Evolutionary conservation across 1,140 invertebrate species (phyloP).

Genomic region (Hyposmocoma kahamanoa): DNA sequence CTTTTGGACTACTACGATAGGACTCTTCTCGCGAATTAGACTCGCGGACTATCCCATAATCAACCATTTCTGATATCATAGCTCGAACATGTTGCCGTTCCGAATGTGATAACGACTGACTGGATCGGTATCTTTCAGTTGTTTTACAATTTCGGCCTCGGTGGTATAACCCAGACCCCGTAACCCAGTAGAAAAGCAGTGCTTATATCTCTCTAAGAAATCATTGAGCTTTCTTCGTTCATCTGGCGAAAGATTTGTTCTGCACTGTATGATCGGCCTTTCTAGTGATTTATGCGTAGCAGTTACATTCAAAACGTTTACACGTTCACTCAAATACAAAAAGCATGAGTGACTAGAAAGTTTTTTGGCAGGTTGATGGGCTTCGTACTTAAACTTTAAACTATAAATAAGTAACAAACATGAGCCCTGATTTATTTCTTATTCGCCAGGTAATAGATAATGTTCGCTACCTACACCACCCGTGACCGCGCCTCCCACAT

Average conservation of each 20-base stretch:
- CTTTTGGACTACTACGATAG: constrained; percentile 13
- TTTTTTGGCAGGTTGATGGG: constrained; percentile 4
- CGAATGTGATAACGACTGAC: constrained; percentile 14
- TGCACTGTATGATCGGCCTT: not conserved
- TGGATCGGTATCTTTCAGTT: constrained; percentile 14
- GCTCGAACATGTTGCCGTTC: constrained; percentile 22
- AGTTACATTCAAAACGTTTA: not conserved
- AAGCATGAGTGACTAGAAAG: constrained; percentile 10
- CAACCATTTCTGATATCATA: constrained; percentile 34
- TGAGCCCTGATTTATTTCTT: constrained; percentile 7
- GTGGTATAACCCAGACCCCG: constrained; percentile 15
- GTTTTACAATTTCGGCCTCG: constrained; percentile 14
- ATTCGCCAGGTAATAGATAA: constrained; percentile 21
- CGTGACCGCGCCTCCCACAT: constrained; percentile 15
- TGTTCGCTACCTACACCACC: constrained; percentile 12
- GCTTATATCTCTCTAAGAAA: constrained; percentile 13
- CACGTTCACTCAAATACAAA: not conserved
- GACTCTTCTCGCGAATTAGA: constrained; percentile 26
- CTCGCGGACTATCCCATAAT: constrained; percentile 31
- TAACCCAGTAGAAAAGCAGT: constrained; percentile 21
- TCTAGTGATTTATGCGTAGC: not conserved
- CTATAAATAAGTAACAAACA: constrained; percentile 11
- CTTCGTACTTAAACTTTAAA: constrained; percentile 15
- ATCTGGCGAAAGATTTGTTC: not conserved
- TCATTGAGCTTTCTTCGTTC: not conserved